phyloP scores from a whole-genome alignment of 2,113 vertebrate genomes.

The Barbus barbus region DNA sequence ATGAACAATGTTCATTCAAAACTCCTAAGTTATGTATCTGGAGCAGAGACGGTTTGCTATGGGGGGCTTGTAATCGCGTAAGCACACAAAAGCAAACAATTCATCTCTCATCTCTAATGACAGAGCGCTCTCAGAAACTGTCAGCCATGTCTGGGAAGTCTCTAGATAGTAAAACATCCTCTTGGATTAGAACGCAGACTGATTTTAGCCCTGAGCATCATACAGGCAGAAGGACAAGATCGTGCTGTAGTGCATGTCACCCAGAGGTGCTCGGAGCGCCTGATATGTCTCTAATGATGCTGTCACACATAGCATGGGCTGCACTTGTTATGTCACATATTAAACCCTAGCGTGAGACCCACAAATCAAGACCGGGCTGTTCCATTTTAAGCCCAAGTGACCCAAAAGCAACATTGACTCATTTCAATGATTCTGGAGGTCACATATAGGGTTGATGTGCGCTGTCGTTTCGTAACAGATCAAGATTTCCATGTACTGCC shows the following conservation, averaged over 20 bases:
- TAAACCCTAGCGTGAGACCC: conserved; percentile 18
- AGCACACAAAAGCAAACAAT: conserved; percentile 31
- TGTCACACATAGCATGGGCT: conserved; percentile 9
- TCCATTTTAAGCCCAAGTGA: conserved; percentile 14
- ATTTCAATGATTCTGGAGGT: conserved; percentile 8
- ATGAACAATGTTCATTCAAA: conserved; percentile 16
- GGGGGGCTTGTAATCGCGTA: conserved; percentile 17
- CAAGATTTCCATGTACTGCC: not conserved
- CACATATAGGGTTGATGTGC: not conserved
- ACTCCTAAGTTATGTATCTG: conserved; percentile 35
- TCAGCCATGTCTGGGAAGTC: conserved; percentile 14
- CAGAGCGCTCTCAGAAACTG: conserved; percentile 19
- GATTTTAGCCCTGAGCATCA: conserved; percentile 29
- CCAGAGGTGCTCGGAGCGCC: conserved; percentile 11
- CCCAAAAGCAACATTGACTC: conserved; percentile 15
- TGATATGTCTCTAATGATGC: conserved; percentile 36
- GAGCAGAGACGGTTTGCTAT: conserved; percentile 28
- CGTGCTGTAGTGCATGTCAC: conserved; percentile 26
- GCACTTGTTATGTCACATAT: conserved; percentile 21
- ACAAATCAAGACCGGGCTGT: not conserved
- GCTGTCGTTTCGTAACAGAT: conserved; percentile 9
- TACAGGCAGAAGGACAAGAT: conserved; percentile 30
- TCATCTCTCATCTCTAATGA: conserved; percentile 15
- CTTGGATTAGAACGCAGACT: conserved; percentile 20
- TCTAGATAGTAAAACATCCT: conserved; percentile 32